Percentiles rank a stretch among this genome's conserved stretches.
Evolutionary conservation across 2,888 invertebrate genomes (phyloP).

Genomic region (Limnephilus auricula): DNA sequence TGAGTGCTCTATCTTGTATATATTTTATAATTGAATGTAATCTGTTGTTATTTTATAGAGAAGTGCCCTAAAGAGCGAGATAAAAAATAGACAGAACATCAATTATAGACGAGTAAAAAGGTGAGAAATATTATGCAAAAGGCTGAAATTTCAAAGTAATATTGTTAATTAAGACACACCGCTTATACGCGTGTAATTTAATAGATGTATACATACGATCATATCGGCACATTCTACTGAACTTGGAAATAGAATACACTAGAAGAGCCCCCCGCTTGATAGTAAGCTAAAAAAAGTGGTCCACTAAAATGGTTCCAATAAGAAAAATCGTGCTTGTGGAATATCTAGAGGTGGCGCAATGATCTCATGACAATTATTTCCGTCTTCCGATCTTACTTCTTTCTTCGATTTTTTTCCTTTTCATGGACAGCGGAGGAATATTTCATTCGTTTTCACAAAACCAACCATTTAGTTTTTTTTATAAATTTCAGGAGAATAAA

Average conservation of each 20-base stretch:
- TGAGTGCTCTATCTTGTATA: neutral
- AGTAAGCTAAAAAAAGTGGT: neutral
- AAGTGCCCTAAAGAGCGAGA: neutral
- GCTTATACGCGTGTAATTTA: neutral
- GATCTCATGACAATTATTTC: neutral
- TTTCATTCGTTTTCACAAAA: too few species aligned
- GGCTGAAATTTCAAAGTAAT: neutral
- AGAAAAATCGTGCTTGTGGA: neutral
- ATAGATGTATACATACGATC: neutral
- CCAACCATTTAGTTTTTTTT: too few species aligned
- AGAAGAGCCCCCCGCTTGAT: neutral
- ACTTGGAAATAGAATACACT: neutral
- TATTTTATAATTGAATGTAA: neutral
- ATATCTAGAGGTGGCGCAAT: neutral
- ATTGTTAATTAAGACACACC: neutral
- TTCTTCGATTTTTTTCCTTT: too few species aligned
- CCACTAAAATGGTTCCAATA: neutral
- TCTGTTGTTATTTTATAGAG: neutral
- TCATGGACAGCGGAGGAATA: too few species aligned
- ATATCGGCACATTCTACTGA: neutral
- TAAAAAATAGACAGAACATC: neutral
- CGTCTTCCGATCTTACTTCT: too few species aligned
- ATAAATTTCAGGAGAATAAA: too few species aligned
- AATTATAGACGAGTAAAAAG: neutral
- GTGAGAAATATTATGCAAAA: neutral